Evolutionary conservation across 2,113 vertebrate species (phyloP), one percentile per base, ranked within the genome.

Genomic region (Cololabis saira): DNA sequence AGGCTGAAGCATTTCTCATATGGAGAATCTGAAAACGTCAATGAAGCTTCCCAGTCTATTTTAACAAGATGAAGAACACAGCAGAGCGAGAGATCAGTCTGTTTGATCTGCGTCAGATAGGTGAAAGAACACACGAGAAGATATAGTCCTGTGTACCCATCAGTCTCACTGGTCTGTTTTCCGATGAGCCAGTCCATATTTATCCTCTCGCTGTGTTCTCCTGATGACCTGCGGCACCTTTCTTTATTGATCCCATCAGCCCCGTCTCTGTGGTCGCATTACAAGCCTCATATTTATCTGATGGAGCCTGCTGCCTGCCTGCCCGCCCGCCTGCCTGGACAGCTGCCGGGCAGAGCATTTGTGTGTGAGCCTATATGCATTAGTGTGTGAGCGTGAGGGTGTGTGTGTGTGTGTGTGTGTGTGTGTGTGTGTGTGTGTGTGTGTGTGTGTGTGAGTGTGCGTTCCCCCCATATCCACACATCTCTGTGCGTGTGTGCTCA

Each of bases 221-320:
- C 73, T 18, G 61, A 72, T 91, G 90, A 90, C 86, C 86, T 83
- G 85, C 80, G 81, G 77, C 45, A 15, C 55, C 56, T 74, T 71
- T 86, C 85, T 81, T 79, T 84, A 91, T 90, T 87, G 90, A 87
- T 90, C 80, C 83, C 86, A 90, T 89, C 87, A 85, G 80, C 68
- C 61, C 41, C 22, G 81, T 88, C 85, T 82, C 88, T 86, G 81
- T 85, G 84, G 84, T 88, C 57, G 67, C 78, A 86, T 88, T 87
- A 88, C 86, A 80, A 86, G 86, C 88, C 62, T 88, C 84, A 89
- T 89, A 89, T 91, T 85, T 89, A 89, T 85, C 86, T 85, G 84
- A 90, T 86, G 15, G 61, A 84, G 81, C 81, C 83, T 57, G 61
- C 84, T 78, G 76, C 70, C 81, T 61, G 82, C 77, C 56, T 40